Conservation (phyloP, 2,888 invertebrate genomes). For the Branchipolynoe longqiensis region DNA sequence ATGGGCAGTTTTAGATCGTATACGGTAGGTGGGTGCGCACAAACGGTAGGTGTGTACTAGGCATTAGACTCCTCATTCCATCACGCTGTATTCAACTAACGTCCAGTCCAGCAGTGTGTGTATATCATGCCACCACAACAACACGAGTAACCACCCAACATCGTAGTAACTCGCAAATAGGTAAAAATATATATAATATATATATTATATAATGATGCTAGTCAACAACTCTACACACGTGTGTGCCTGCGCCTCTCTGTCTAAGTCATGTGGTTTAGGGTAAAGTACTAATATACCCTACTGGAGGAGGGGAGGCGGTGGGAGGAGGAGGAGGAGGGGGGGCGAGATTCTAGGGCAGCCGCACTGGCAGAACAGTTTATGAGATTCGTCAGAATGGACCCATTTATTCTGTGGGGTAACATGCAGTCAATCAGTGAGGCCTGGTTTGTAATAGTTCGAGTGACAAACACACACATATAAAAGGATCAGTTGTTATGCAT, state of each 20-base stretch:
- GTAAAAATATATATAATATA: slow-evolving; percentile 52
- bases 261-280: slow-evolving; percentile 38
- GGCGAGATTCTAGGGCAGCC: slow-evolving; percentile 45
- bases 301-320: not conserved
- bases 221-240: slow-evolving; percentile 51
- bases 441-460: slow-evolving; percentile 16
- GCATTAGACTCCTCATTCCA: too few species aligned
- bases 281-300: slow-evolving; percentile 35
- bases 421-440: slow-evolving; percentile 17
- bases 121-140: slow-evolving; percentile 53
- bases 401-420: not conserved
- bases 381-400: slow-evolving; percentile 47
- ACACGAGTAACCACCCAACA: slow-evolving; percentile 52
- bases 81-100: too few species aligned
- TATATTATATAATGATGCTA: slow-evolving; percentile 33
- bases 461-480: slow-evolving; percentile 35
- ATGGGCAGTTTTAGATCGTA: too few species aligned
- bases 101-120: slow-evolving; percentile 55
- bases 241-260: slow-evolving; percentile 22
- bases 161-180: slow-evolving; percentile 55
- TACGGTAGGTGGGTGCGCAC: too few species aligned
- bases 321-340: too few species aligned
- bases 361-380: slow-evolving; percentile 15
- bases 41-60: too few species aligned
- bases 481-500: slow-evolving; percentile 21